These are phyloP conservation scores for Collichthys lucidus DNA, from an alignment of 2,113 vertebrate genomes.

Conservation along the genomic window DNA sequence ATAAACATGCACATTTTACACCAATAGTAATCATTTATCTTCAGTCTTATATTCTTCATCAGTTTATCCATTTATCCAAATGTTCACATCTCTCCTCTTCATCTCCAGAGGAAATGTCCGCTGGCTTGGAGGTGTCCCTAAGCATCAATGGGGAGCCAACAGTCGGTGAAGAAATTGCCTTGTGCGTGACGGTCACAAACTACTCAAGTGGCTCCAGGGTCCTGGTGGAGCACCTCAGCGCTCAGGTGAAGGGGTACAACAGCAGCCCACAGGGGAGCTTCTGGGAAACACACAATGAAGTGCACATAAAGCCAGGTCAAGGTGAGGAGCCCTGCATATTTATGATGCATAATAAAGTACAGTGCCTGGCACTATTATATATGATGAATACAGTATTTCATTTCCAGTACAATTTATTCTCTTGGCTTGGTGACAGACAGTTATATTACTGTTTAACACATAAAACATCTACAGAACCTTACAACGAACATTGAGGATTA, in stretches of 20 bases:
- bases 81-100: neutral
- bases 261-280: constrained; percentile 46
- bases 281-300: constrained; percentile 47
- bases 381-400: neutral
- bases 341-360: neutral
- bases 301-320: constrained; percentile 49
- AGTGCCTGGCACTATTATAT: neutral
- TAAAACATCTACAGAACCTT: neutral
- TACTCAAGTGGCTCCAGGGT: neutral
- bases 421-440: neutral
- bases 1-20: neutral
- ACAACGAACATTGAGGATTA: neutral
- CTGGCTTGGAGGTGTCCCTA: constrained; percentile 64
- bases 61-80: fast-evolving
- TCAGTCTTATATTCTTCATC: neutral
- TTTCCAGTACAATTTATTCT: neutral
- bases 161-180: constrained; percentile 54
- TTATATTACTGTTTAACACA: neutral
- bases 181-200: constrained; percentile 68
- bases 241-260: constrained; percentile 74
- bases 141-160: constrained; percentile 27
- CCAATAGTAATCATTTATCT: neutral
- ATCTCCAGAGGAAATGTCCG: neutral
- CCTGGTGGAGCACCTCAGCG: constrained; percentile 60
- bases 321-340: constrained; percentile 44